These are phyloP conservation scores for Bombus sibiricus DNA, from an alignment of 1,140 invertebrate genomes.

Conservation along the genomic window DNA sequence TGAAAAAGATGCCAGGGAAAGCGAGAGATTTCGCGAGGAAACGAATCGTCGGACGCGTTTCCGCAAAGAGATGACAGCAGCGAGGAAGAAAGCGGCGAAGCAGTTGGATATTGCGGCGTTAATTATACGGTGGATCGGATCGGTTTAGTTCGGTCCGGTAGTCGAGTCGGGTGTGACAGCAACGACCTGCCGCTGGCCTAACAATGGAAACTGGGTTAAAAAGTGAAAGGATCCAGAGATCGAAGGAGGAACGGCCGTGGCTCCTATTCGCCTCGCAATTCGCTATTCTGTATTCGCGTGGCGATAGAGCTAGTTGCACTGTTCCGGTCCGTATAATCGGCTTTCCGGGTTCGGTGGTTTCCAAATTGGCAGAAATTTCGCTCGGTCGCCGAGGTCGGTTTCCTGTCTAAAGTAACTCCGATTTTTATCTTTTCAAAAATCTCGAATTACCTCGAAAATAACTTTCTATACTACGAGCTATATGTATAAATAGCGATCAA, in stretches of 20 bases:
- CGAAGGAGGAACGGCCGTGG: conserved; percentile 49
- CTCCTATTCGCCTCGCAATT: neutral
- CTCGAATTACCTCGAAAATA: too few relatives aligned
- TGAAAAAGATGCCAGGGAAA: neutral
- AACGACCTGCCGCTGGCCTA: conserved; percentile 44
- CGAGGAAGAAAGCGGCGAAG: conserved; percentile 6
- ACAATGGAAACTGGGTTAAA: conserved; percentile 79
- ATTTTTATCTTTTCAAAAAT: too few relatives aligned
- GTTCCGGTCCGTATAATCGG: too few relatives aligned
- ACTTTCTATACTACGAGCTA: too few relatives aligned
- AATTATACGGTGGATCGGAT: conserved; percentile 29
- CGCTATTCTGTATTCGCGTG: too few relatives aligned
- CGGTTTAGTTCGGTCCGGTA: conserved; percentile 8
- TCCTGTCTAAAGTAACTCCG: too few relatives aligned
- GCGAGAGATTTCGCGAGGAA: neutral
- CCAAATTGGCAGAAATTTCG: too few relatives aligned
- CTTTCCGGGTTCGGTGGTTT: too few relatives aligned
- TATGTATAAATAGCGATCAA: too few relatives aligned
- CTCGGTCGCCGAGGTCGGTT: too few relatives aligned
- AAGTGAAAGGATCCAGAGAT: conserved; percentile 77
- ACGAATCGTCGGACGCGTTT: conserved; percentile 2
- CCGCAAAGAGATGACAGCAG: neutral
- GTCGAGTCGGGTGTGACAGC: conserved; percentile 52
- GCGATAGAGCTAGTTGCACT: too few relatives aligned
- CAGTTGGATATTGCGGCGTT: neutral